A percentile compares a stretch with the other conserved stretches of the same genome.
These are phyloP conservation scores for Gastrophryne carolinensis DNA, from an alignment of 2,797 vertebrate species.

Conservation along the genomic window DNA sequence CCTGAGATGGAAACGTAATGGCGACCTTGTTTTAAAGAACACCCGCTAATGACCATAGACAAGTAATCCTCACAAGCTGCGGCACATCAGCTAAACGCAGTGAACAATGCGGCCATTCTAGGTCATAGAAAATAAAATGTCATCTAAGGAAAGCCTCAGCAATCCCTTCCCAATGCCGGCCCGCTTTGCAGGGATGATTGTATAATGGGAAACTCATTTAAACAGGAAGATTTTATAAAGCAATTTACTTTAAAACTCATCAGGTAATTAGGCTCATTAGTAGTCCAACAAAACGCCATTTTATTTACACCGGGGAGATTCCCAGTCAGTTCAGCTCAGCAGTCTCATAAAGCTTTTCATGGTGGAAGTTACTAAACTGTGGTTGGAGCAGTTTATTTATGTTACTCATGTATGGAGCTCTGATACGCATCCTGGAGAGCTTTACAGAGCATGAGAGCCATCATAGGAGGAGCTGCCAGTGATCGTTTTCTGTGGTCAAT, in stretches of 20 bases:
- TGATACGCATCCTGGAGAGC: no score
- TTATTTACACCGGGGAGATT: slow-evolving; percentile 19
- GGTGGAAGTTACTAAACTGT: neutral
- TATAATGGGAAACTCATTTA: slow-evolving; percentile 28
- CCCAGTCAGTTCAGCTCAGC: neutral
- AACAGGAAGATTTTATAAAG: slow-evolving; percentile 25
- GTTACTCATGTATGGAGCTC: no score
- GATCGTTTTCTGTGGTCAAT: no score
- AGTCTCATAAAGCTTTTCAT: neutral
- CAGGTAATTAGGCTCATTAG: slow-evolving; percentile 37
- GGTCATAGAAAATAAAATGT: slow-evolving; percentile 10
- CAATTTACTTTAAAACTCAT: slow-evolving; percentile 27
- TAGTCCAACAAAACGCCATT: slow-evolving; percentile 12
- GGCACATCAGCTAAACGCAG: neutral
- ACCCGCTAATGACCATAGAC: neutral
- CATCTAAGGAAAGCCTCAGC: slow-evolving; percentile 5
- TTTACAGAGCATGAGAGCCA: no score
- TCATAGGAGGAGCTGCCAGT: no score
- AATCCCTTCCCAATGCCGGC: slow-evolving; percentile 13
- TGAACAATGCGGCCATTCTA: slow-evolving; percentile 14
- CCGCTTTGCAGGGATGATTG: slow-evolving; percentile 7
- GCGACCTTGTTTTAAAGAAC: neutral
- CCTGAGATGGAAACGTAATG: no score
- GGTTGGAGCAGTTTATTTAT: neutral
- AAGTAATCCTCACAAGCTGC: neutral